phyloP scores from a whole-genome alignment of 2,888 invertebrate species.

The Platycnemis pennipes region DNA sequence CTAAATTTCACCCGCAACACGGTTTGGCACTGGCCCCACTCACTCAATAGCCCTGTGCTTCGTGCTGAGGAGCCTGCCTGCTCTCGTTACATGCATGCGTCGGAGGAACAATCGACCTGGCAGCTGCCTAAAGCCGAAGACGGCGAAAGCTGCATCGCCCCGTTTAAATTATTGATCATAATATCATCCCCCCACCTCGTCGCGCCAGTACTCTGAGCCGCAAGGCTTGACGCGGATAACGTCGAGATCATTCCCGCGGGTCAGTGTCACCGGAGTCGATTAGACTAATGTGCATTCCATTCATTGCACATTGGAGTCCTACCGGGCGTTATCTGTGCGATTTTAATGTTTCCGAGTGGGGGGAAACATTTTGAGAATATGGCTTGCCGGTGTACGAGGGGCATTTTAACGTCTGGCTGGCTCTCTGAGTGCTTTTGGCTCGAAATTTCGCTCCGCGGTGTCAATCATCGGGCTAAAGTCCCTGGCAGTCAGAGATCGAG shows the following conservation, averaged over 20 bases:
- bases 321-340: background rate
- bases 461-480: background rate
- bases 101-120: slow-evolving; percentile 32
- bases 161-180: slow-evolving; percentile 32
- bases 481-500: too few relatives aligned
- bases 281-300: background rate
- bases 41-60: background rate
- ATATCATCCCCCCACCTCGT: background rate
- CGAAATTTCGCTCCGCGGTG: background rate
- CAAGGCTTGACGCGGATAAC: background rate
- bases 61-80: background rate
- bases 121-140: slow-evolving; percentile 28
- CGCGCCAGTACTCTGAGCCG: background rate
- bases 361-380: background rate
- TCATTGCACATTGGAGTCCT: background rate
- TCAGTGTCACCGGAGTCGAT: background rate
- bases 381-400: background rate
- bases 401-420: background rate
- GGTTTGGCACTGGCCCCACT: background rate
- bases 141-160: slow-evolving; percentile 5
- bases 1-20: background rate
- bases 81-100: slow-evolving; percentile 20
- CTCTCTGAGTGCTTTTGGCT: background rate
- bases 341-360: background rate
- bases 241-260: background rate